Conservation (phyloP, 2,113 vertebrate species). For the Tragelaphus imberbis region DNA sequence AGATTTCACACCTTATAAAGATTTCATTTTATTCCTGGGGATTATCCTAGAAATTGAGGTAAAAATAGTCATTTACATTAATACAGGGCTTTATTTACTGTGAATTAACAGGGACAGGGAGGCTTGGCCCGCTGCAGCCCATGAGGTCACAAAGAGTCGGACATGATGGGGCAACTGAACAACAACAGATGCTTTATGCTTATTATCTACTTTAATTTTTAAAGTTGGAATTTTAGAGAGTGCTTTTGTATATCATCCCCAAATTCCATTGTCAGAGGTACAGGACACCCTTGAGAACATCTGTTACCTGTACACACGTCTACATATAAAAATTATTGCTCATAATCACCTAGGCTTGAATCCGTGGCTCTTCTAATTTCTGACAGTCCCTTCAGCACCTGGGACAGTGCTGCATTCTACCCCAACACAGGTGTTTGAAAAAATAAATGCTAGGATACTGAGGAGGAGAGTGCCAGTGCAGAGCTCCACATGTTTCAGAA, state of each 20-base stretch:
- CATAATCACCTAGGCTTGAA: not conserved
- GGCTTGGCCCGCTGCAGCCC: not conserved
- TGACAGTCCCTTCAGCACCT: constrained; percentile 46
- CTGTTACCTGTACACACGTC: not conserved
- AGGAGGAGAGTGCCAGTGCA: not conserved
- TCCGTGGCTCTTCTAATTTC: not conserved
- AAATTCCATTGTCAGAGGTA: not conserved
- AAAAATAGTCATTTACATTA: not conserved
- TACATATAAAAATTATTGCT: not conserved
- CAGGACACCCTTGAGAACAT: not conserved
- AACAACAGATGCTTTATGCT: not conserved
- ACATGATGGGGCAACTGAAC: not conserved
- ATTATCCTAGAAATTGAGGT: not conserved
- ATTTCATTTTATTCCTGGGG: not conserved
- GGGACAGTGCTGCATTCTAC: constrained; percentile 23
- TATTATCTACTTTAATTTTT: constrained; percentile 3
- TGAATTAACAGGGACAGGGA: not conserved
- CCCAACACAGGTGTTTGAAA: not conserved
- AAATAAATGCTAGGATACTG: not conserved
- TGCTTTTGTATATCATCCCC: not conserved
- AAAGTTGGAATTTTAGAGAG: not conserved
- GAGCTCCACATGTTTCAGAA: not conserved
- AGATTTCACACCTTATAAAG: not conserved
- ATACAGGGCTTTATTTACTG: not conserved
- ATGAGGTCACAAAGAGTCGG: not conserved